phyloP scores from a whole-genome alignment of 2,888 invertebrate genomes.

The Nomada fucata region DNA sequence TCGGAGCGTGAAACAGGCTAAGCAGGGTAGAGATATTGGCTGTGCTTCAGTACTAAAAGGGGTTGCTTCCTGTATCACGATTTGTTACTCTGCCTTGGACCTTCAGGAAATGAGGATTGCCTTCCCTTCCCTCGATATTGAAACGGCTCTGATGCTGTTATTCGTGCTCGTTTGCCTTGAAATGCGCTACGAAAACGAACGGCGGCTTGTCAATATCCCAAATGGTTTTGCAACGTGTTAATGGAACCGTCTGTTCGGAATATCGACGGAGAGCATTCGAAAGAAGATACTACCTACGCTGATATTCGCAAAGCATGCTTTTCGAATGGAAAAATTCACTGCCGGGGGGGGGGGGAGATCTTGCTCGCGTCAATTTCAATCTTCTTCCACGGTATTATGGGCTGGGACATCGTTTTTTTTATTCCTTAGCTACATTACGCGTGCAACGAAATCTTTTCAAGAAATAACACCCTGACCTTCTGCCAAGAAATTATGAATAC shows the following conservation, averaged over 20 bases:
- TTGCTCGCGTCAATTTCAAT: slow-evolving; percentile 9
- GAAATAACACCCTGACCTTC: too few relatives aligned
- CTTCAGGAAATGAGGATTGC: slow-evolving; percentile 62
- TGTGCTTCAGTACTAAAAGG: slow-evolving; percentile 56
- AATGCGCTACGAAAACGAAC: slow-evolving; percentile 22
- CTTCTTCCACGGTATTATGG: neutral
- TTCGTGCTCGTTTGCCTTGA: slow-evolving; percentile 22
- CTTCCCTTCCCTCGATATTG: slow-evolving; percentile 43
- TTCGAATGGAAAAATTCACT: neutral
- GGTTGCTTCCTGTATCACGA: slow-evolving; percentile 63
- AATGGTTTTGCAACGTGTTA: slow-evolving; percentile 26
- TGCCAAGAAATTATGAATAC: neutral
- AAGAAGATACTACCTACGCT: neutral
- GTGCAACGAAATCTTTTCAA: neutral
- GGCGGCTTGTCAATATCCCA: slow-evolving; percentile 38
- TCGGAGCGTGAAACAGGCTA: slow-evolving; percentile 68
- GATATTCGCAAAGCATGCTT: neutral
- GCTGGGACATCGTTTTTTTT: neutral
- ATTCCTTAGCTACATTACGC: neutral
- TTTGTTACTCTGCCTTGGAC: slow-evolving; percentile 61
- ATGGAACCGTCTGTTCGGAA: neutral
- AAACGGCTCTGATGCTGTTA: slow-evolving; percentile 30
- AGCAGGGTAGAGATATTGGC: slow-evolving; percentile 66
- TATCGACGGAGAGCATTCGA: neutral
- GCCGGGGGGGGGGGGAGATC: too few relatives aligned